Evolutionary conservation across 2,797 vertebrate species (phyloP).

Genomic region (Channa striata): DNA sequence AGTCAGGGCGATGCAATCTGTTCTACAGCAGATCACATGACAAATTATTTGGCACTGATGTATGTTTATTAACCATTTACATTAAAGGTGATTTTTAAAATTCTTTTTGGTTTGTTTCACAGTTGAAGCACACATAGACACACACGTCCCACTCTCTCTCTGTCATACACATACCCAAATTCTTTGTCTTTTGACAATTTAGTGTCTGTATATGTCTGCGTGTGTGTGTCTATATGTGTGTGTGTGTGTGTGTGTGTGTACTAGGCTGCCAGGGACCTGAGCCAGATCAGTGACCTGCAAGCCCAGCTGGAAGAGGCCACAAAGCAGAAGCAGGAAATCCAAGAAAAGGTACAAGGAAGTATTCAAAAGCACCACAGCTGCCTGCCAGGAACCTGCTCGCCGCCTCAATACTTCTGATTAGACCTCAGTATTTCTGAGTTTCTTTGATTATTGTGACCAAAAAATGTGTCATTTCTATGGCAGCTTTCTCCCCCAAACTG

Average conservation of each 20-base stretch:
- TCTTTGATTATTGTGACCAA: conserved; percentile 68
- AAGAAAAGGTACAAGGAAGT: conserved; percentile 92
- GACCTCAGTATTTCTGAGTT: conserved; percentile 49
- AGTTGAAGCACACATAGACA: conserved; percentile 14
- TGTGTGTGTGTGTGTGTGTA: conserved; percentile 12
- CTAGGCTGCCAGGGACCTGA: conserved; percentile 94
- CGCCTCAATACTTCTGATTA: conserved; percentile 68
- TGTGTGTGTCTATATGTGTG: conserved; percentile 8
- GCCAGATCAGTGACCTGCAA: conserved; percentile 97
- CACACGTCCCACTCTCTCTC: not conserved
- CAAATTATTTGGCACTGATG: conserved; percentile 38
- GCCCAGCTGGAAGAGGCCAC: conserved; percentile 93
- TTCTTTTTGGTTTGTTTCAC: not conserved
- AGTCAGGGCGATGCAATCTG: conserved; percentile 56
- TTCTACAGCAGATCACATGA: conserved; percentile 56
- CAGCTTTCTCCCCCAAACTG: conserved; percentile 39
- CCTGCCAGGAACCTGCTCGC: conserved; percentile 47
- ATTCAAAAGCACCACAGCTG: conserved; percentile 46
- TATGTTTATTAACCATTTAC: conserved; percentile 32
- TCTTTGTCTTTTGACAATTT: conserved; percentile 22
- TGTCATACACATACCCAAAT: not conserved
- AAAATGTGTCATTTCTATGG: conserved; percentile 41
- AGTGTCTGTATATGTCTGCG: conserved; percentile 11
- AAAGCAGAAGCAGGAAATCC: conserved; percentile 97
- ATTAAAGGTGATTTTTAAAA: conserved; percentile 20